Base-by-base conservation (phyloP, 2,888 invertebrate genomes). In the Metalampra italica region DNA sequence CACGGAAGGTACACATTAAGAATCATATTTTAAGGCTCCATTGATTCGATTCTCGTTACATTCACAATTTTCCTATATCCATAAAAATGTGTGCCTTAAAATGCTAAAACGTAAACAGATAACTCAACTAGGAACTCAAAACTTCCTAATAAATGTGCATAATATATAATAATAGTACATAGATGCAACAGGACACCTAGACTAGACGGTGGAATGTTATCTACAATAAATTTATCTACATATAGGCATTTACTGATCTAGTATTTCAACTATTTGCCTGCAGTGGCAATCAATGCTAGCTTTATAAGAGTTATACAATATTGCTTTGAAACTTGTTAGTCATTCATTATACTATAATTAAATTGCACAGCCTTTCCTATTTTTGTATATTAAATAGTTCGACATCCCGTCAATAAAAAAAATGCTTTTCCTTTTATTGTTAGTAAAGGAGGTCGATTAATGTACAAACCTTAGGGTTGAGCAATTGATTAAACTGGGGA, bases 201-300 rank as follows among this genome's bases (percentile, higher is more conserved):
- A 80, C 81, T 81, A 82, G 77, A 76, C 67, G 72, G 75, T 82
- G 85, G 84, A 85, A 85, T 85, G 84, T 85, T 64, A 69, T 69
- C 80, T 83, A 77, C 68, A 62, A 64, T 59, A 75, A 68, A 62
- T 67, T 65, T 60, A 61, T 60, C 60, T 61, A 57, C 57, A 54
- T 52, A 52, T 30, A 39, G 32, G 44, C 14, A 14, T 13, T 14
- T 14, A 15, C 40, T 45, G 22, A 38, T 45, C 45, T 38, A 45
- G 30, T 30, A 36, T 36, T 36, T 36, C 9, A 42, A 30, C 12
- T 42, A 42, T 29, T n/a, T 41, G 29, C 42, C 12, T 30, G 42
- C 42, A 13, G 8, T 30, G 42, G 30, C 41, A 12, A 30, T 41
- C 15, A 39, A 42, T 22, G 15, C 12, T 30, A 30, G 42, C 42